A percentile compares a stretch with the other conserved stretches of the same genome.
Conservation (phyloP, 2,113 vertebrate species). For the Cryptotis parvus region DNA sequence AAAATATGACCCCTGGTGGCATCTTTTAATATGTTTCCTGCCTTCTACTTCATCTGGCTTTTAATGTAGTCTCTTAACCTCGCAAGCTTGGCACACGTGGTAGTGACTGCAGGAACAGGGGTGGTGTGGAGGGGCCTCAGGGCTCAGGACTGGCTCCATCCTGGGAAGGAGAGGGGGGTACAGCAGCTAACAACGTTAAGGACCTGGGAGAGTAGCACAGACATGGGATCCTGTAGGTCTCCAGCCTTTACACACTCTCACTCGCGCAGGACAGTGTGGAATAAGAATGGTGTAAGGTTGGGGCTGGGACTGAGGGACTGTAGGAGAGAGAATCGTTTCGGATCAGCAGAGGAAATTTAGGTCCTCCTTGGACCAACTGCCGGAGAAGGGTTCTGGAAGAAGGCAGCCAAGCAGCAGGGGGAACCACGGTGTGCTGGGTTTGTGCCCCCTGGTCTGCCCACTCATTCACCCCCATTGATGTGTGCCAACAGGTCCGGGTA, state of each 20-base stretch:
- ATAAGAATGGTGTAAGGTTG: neutral
- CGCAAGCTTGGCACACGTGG: too few species aligned
- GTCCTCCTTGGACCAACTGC: neutral
- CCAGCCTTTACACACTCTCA: neutral
- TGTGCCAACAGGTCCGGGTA: fast-evolving
- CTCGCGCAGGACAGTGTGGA: neutral
- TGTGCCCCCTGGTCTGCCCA: neutral
- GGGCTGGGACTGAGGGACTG: neutral
- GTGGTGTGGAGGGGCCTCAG: neutral
- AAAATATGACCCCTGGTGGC: conserved; percentile 16
- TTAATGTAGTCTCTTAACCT: neutral
- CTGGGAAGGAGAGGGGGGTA: neutral
- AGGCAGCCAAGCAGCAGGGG: neutral
- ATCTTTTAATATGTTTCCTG: neutral
- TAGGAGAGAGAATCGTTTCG: fast-evolving
- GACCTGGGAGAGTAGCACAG: too few species aligned
- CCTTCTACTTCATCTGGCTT: neutral
- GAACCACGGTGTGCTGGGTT: neutral
- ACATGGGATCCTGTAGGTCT: too few species aligned
- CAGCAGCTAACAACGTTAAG: neutral
- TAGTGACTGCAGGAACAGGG: too few species aligned
- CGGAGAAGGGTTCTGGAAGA: neutral
- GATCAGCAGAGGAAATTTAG: neutral
- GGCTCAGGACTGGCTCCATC: neutral
- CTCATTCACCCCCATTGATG: neutral